Evolutionary conservation across 2,113 vertebrate species (phyloP).

Genomic region (Hippocampus zosterae): DNA sequence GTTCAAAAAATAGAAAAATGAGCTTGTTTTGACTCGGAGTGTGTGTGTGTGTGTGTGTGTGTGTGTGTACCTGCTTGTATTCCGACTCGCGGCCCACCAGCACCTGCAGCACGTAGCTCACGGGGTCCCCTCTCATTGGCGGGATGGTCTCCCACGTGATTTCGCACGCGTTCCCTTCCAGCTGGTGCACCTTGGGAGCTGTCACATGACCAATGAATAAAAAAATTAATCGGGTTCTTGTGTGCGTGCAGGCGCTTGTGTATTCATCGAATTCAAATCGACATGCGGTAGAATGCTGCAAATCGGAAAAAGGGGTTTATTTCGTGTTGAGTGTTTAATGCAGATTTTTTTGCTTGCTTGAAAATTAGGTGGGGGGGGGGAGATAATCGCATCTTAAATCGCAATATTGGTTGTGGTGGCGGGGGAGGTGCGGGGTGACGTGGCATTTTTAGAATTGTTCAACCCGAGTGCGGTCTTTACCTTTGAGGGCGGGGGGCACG

Average conservation of each 20-base stretch:
- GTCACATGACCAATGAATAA: constrained; percentile 20
- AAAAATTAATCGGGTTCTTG: not conserved
- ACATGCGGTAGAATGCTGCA: too few relatives aligned
- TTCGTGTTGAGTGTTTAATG: too few relatives aligned
- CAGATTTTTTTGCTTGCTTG: too few relatives aligned
- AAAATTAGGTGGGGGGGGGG: too few relatives aligned
- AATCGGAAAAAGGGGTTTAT: too few relatives aligned
- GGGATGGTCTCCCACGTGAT: constrained; percentile 89
- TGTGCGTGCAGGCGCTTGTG: not conserved
- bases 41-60: not conserved
- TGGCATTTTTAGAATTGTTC: too few relatives aligned
- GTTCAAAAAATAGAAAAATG: too few relatives aligned
- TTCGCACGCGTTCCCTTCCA: constrained; percentile 92
- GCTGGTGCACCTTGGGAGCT: constrained; percentile 90
- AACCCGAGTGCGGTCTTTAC: constrained; percentile 54
- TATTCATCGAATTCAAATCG: too few relatives aligned
- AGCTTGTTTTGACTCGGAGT: not conserved
- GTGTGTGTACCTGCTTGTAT: constrained; percentile 86
- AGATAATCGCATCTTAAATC: too few relatives aligned
- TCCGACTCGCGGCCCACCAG: constrained; percentile 92
- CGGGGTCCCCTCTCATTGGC: constrained; percentile 92
- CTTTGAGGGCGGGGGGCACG: constrained; percentile 91
- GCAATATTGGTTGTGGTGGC: too few relatives aligned
- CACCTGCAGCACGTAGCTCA: constrained; percentile 89
- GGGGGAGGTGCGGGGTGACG: not conserved